Evolutionary conservation across 2,797 vertebrate species (phyloP).

Genomic region (Psittacula derbiana): DNA sequence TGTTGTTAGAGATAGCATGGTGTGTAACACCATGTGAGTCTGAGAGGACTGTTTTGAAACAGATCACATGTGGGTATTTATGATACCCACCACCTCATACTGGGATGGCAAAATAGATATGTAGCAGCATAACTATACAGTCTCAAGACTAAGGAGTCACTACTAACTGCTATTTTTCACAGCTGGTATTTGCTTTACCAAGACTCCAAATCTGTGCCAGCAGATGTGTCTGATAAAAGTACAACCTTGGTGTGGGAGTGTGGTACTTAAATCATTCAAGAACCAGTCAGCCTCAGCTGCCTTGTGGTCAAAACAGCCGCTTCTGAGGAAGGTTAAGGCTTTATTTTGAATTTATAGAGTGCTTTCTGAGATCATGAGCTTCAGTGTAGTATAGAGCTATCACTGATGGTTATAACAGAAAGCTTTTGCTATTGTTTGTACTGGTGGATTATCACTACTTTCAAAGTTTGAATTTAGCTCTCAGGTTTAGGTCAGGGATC

Average conservation of each 20-base stretch:
- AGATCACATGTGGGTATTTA: background rate
- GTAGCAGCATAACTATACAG: rapidly evolving
- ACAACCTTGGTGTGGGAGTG: background rate
- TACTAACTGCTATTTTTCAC: background rate
- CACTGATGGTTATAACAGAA: background rate
- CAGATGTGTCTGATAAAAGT: background rate
- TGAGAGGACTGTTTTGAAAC: background rate
- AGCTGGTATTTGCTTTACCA: background rate
- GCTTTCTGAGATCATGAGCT: background rate
- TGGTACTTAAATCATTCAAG: background rate
- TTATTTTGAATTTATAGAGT: background rate
- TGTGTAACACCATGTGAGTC: too few species aligned
- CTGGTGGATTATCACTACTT: background rate
- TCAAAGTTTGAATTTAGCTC: background rate
- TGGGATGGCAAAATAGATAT: background rate
- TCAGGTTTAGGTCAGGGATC: background rate
- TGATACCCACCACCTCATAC: background rate
- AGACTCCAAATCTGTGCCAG: background rate
- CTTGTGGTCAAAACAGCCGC: background rate
- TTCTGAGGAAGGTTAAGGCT: background rate
- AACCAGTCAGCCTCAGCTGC: background rate
- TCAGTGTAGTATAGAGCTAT: background rate
- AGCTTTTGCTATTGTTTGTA: background rate
- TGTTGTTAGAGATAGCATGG: background rate
- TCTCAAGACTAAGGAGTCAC: background rate